Evolutionary conservation across 1,140 invertebrate species (phyloP), one percentile per base, ranked within the genome.

Genomic region (Aphidius gifuensis): DNA sequence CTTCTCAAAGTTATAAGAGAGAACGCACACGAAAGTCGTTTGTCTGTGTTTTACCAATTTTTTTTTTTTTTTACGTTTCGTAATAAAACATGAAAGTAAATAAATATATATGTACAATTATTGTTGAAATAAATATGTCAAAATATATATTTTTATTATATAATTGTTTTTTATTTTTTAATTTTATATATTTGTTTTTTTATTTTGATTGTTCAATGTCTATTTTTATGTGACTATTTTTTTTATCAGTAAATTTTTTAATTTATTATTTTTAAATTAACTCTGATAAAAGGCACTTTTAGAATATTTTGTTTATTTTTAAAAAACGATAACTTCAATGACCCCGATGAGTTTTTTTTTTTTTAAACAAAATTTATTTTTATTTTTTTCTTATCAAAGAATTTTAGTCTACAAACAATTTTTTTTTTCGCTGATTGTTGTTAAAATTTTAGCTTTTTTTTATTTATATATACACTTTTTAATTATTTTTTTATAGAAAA

Each of bases 51-150:
- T 40, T 40, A 55, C 53, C 46, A 55, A 45, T 9, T 16, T 16
- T 44, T 5, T 9, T 16, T 44, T 5, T 57, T 48, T 56, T 32
- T 49, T 23, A 62, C 44, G 39, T 60, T 59, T 59, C 57, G 57
- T 59, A 59, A 59, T 49, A 3, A 45, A 40, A 55, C 39, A 40
- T 53, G 50, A 38, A 50, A 50, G 40, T 58, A 43, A 32, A 23
- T 16, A 47, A 47, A 45, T 58, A 47, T 8, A 16, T 16, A 16
- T 16, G 16, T 16, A 54, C n/a, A 54, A 54, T 54, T 32, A 32
- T 32, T 32, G 23, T 32, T 32, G 23, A 32, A 32, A 32, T 32
- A 32, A 32, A 32, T 32, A 32, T 32, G 23, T 32, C 23, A 32
- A 32, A 32, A 32, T 32, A 32, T 32, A 32, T 32, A 32, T 32